Base-by-base conservation (phyloP, 2,888 invertebrate species). In the Platerodrilus igneus region DNA sequence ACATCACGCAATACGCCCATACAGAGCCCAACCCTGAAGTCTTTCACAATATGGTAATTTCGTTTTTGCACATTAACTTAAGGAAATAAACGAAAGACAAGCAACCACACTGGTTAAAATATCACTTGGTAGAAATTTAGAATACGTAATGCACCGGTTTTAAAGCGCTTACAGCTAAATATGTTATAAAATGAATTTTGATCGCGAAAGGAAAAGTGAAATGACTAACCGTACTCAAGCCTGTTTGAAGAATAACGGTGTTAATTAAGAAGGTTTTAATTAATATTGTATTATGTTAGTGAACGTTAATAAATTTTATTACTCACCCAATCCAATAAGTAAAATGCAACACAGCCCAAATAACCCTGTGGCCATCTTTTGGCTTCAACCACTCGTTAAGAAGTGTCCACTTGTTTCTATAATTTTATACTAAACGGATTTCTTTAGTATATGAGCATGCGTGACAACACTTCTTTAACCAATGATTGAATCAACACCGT, bases 311-410 rank as follows among this genome's bases (percentile, higher is more conserved):
- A 47, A 46, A 53, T 43, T 40, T 37, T 39, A 32, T 39, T 42
- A 71, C 70, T 70, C 52, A 71, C 71, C 69, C 40, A 63, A 45
- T 40, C 65, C 67, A 26, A 66, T 48, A 36, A 69, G 53, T 47
- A 69, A 55, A 41, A 65, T 63, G 64, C 62, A 64, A 63, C 68
- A 70, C 68, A 69, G 64, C 69, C 68, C 69, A 59, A 68, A 52
- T 50, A 57, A 61, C 58, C 63, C 66, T 59, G 55, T 57, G 60
- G 63, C 68, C 69, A 69, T 69, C 63, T 63, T 64, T 57, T 57
- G 50, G 56, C 55, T 57, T 62, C 60, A 56, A 63, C 60, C 66
- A 68, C 67, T 67, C 65, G 61, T 64, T 59, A 66, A 68, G 67
- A 66, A 68, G 66, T 67, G 67, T 60, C 49, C 52, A 53, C 55